Evolutionary conservation across 1,140 invertebrate genomes (phyloP).

Genomic region (Vollenhovia emeryi): DNA sequence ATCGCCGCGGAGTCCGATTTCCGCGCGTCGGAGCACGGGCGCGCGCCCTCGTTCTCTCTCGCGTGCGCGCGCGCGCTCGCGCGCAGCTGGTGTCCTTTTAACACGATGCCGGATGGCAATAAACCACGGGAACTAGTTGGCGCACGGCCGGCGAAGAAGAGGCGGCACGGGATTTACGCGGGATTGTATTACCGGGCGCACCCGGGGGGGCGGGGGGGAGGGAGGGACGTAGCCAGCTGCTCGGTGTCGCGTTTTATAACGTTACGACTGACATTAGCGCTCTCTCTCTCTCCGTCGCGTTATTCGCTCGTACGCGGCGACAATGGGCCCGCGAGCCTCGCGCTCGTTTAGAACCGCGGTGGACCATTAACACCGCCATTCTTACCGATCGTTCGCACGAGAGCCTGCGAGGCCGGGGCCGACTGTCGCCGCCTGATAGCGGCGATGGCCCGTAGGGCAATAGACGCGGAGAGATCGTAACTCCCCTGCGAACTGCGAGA

Average conservation of each 20-base stretch:
- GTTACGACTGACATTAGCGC: conserved; percentile 74
- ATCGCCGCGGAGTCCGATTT: conserved; percentile 44
- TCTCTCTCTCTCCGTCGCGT: conserved; percentile 4
- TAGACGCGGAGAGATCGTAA: background rate
- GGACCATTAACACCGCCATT: conserved; percentile 29
- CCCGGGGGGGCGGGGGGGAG: too few species aligned
- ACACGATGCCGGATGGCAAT: conserved; percentile 68
- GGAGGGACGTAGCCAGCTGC: conserved; percentile 67
- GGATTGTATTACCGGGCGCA: conserved; percentile 75
- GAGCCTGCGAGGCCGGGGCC: background rate
- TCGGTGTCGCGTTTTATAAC: conserved; percentile 77
- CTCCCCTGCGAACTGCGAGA: background rate
- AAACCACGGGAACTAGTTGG: conserved; percentile 65
- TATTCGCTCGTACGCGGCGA: conserved; percentile 42
- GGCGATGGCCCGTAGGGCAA: background rate
- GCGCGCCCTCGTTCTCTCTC: background rate
- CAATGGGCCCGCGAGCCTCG: conserved; percentile 10
- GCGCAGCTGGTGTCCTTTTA: conserved; percentile 65
- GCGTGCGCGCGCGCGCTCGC: conserved; percentile 16
- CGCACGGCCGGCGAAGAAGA: conserved; percentile 56
- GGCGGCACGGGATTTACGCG: conserved; percentile 74
- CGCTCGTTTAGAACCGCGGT: conserved; percentile 56
- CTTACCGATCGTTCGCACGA: conserved; percentile 15
- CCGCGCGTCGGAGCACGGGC: background rate
- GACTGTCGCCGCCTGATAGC: conserved; percentile 2